Evolutionary conservation across 2,113 vertebrate genomes (phyloP).

Genomic region (Tychaedon coryphoeus): DNA sequence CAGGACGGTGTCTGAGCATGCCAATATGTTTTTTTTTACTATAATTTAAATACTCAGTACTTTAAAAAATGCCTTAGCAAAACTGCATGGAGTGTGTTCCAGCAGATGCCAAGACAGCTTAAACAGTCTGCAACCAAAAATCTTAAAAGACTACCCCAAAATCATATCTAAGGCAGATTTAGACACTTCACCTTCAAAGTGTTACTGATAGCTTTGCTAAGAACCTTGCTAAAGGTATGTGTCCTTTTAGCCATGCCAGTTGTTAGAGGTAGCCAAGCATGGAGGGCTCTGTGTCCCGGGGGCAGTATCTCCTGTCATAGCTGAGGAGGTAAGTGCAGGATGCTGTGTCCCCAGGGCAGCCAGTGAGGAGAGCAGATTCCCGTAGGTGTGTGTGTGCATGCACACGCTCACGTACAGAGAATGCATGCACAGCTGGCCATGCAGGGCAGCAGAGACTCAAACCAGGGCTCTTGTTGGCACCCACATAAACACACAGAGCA

Average conservation of each 20-base stretch:
- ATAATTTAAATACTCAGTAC: background rate
- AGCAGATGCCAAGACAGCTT: background rate
- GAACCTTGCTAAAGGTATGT: background rate
- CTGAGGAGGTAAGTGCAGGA: background rate
- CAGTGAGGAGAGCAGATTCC: fast-evolving
- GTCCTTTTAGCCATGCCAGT: background rate
- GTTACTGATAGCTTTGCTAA: background rate
- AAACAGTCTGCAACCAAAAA: background rate
- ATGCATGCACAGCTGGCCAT: fast-evolving
- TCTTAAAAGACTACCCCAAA: background rate
- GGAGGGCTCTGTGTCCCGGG: background rate
- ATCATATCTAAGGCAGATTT: background rate
- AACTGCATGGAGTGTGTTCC: background rate
- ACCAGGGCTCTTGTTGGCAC: background rate
- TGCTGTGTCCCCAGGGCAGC: background rate
- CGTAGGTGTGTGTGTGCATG: background rate
- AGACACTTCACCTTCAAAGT: background rate
- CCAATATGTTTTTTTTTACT: background rate
- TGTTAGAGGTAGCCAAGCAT: background rate
- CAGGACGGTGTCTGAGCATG: background rate
- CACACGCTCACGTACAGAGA: fast-evolving
- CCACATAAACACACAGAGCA: background rate
- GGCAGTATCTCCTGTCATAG: fast-evolving
- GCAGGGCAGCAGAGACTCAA: background rate
- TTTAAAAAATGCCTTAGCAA: background rate